phyloP scores from a whole-genome alignment of 2,888 invertebrate species.

The Tipula vernalis region DNA sequence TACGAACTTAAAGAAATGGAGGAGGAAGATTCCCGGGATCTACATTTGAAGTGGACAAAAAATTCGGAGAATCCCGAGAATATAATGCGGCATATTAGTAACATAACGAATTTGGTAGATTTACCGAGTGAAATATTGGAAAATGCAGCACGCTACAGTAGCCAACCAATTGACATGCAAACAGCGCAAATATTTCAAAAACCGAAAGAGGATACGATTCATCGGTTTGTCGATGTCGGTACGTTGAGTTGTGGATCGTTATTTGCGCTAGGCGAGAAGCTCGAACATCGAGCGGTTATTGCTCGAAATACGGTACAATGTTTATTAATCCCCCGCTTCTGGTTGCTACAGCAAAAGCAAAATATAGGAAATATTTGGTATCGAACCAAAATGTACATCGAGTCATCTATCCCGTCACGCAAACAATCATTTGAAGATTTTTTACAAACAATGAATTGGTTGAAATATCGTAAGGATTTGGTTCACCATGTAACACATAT shows the following conservation, averaged over 20 bases:
- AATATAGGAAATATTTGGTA: conserved; percentile 34
- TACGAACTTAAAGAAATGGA: background rate
- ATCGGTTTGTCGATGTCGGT: conserved; percentile 32
- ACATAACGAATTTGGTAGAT: background rate
- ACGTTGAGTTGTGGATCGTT: conserved; percentile 28
- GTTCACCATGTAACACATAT: conserved; percentile 18
- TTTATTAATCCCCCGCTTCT: conserved; percentile 54
- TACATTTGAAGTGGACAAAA: background rate
- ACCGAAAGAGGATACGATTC: conserved; percentile 18
- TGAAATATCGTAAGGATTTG: conserved; percentile 25
- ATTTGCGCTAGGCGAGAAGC: conserved; percentile 59
- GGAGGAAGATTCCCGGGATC: background rate
- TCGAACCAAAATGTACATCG: conserved; percentile 26
- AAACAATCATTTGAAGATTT: conserved; percentile 27
- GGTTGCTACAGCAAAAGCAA: conserved; percentile 44
- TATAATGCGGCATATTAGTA: background rate
- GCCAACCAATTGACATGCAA: background rate
- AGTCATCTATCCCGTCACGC: conserved; percentile 29
- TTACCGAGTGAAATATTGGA: conserved; percentile 5
- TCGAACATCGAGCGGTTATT: conserved; percentile 52
- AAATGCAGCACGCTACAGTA: background rate
- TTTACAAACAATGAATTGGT: conserved; percentile 27
- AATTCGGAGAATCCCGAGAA: background rate
- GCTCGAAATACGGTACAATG: conserved; percentile 51
- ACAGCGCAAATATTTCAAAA: background rate